Evolutionary conservation across 2,797 vertebrate genomes (phyloP).

Genomic region (Acrossocheilus wenchowensis): DNA sequence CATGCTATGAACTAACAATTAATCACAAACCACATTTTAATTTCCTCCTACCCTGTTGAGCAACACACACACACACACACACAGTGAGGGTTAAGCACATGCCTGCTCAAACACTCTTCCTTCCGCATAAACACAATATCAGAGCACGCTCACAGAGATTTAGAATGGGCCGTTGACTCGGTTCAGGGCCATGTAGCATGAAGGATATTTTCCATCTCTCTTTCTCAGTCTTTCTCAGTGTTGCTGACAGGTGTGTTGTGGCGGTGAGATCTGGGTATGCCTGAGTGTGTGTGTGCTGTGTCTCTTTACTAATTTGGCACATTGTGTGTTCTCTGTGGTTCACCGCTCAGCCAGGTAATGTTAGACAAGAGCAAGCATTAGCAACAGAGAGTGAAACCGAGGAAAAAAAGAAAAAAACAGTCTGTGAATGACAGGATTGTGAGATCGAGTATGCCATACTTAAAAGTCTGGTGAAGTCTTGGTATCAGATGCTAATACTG

Average conservation of each 20-base stretch:
- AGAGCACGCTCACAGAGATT: conserved; percentile 22
- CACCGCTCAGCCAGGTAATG: conserved; percentile 52
- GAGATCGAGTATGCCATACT: conserved; percentile 4
- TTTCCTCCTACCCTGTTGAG: conserved; percentile 44
- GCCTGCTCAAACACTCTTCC: conserved; percentile 8
- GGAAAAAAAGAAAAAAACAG: conserved; percentile 1
- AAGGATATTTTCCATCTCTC: conserved; percentile 38
- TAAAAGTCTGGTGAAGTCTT: neutral
- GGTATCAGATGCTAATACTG: conserved; percentile 5
- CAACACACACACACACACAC: neutral
- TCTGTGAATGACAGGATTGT: conserved; percentile 54
- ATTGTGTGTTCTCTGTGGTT: conserved; percentile 63
- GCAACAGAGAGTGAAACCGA: conserved; percentile 37
- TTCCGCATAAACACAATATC: neutral
- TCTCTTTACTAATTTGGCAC: conserved; percentile 57
- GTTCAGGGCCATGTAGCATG: conserved; percentile 34
- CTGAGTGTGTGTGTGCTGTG: conserved; percentile 31
- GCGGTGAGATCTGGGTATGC: conserved; percentile 26
- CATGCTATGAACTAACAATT: conserved; percentile 44
- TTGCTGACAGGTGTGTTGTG: conserved; percentile 42
- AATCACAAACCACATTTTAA: conserved; percentile 54
- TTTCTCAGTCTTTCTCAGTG: conserved; percentile 28
- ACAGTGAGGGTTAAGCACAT: conserved; percentile 10
- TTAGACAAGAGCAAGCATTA: conserved; percentile 43
- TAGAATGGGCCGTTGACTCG: conserved; percentile 28